A percentile compares a stretch with the other conserved stretches of the same genome.
Evolutionary conservation across 2,888 invertebrate genomes (phyloP).

Genomic region (Erynnis tages): DNA sequence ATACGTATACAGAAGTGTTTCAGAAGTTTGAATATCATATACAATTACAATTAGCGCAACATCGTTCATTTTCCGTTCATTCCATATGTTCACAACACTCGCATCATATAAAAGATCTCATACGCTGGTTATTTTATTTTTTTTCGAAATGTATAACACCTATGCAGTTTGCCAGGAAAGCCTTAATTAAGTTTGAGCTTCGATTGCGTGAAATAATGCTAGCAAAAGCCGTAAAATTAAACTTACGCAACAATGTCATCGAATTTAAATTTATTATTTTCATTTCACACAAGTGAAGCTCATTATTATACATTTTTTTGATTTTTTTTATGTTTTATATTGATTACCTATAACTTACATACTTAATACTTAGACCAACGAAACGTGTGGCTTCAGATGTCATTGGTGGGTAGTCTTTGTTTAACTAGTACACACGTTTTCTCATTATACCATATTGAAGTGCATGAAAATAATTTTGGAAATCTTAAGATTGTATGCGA

Average conservation of each 20-base stretch:
- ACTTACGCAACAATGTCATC: slow-evolving; percentile 42
- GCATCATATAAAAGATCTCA: slow-evolving; percentile 38
- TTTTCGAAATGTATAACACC: slow-evolving; percentile 47
- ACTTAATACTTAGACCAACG: slow-evolving; percentile 77
- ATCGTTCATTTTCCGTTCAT: slow-evolving; percentile 39
- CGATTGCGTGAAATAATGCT: slow-evolving; percentile 60
- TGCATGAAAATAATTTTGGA: slow-evolving; percentile 42
- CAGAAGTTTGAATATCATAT: slow-evolving; percentile 38
- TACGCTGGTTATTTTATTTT: slow-evolving; percentile 35
- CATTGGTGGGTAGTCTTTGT: slow-evolving; percentile 78
- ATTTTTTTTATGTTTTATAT: slow-evolving; percentile 58
- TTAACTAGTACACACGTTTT: slow-evolving; percentile 63
- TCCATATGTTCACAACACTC: slow-evolving; percentile 48
- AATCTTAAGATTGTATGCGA: slow-evolving; percentile 37
- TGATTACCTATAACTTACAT: slow-evolving; percentile 76
- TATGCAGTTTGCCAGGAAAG: slow-evolving; percentile 67
- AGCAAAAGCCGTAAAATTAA: slow-evolving; percentile 45
- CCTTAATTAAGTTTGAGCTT: slow-evolving; percentile 69
- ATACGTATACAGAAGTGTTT: slow-evolving; percentile 41
- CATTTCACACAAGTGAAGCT: slow-evolving; percentile 69
- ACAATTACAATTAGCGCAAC: slow-evolving; percentile 41
- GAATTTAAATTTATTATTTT: slow-evolving; percentile 33
- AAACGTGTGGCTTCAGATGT: slow-evolving; percentile 77
- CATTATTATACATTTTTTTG: slow-evolving; percentile 57
- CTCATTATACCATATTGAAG: slow-evolving; percentile 36